A percentile compares a stretch with the other conserved stretches of the same genome.
phyloP scores from a whole-genome alignment of 2,113 vertebrate genomes.

The Poicephalus gulielmi region DNA sequence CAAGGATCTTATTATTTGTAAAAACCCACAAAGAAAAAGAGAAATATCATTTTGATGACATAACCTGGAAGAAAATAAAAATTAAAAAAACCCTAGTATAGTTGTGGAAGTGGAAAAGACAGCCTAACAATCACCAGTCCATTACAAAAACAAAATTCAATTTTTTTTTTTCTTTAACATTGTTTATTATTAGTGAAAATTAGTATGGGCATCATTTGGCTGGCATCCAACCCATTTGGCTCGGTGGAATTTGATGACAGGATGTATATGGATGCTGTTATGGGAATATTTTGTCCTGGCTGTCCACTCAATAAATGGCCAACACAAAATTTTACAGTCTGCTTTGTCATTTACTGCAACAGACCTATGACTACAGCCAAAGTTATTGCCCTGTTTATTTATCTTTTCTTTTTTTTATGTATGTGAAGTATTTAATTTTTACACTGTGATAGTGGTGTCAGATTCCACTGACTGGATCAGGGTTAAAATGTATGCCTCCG shows the following conservation, averaged over 20 bases:
- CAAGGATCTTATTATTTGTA: neutral
- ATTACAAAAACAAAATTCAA: neutral
- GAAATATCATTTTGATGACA: neutral
- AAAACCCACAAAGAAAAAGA: neutral
- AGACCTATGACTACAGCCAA: neutral
- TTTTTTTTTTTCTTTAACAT: neutral
- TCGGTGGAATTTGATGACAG: neutral
- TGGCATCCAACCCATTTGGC: neutral
- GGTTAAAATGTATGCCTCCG: neutral
- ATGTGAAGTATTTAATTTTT: neutral
- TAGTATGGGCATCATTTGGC: neutral
- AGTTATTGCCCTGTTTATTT: neutral
- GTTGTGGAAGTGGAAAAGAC: neutral
- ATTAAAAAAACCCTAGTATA: neutral
- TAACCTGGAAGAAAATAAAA: neutral
- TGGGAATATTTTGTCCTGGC: neutral
- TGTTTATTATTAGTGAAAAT: neutral
- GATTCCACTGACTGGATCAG: neutral
- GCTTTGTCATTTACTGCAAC: neutral
- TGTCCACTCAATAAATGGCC: neutral
- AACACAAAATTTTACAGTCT: neutral
- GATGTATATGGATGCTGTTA: fast-evolving
- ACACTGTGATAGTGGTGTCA: neutral
- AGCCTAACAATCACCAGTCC: neutral
- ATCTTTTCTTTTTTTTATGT: neutral